These are phyloP conservation scores for Lampris megalopsis DNA, from an alignment of 2,113 vertebrate genomes.

Conservation along the genomic window DNA sequence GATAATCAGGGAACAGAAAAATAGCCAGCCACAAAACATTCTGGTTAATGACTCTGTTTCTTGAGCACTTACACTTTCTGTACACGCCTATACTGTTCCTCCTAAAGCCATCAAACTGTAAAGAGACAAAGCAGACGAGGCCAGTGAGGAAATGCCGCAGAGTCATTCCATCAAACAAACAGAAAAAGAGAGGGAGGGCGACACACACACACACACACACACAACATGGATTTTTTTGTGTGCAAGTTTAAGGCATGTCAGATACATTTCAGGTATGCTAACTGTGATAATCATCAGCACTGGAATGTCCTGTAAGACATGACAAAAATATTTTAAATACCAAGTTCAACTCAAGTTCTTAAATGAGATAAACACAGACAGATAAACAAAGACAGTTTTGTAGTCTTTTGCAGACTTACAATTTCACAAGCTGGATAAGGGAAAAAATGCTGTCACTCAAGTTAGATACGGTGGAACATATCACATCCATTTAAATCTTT, in stretches of 20 bases:
- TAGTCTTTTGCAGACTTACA: too few species aligned
- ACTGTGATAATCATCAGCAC: conserved; percentile 10
- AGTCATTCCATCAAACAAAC: background rate
- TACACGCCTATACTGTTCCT: conserved; percentile 81
- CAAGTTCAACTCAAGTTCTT: background rate
- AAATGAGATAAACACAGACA: conserved; percentile 3
- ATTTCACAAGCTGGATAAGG: too few species aligned
- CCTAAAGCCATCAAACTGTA: conserved; percentile 70
- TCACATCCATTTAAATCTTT: too few species aligned
- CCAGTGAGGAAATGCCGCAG: background rate
- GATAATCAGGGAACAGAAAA: conserved; percentile 13
- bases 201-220: background rate
- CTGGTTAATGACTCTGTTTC: background rate
- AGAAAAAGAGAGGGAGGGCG: background rate
- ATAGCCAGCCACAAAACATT: conserved; percentile 10
- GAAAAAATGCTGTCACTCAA: too few species aligned
- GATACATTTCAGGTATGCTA: background rate
- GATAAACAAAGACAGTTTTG: background rate
- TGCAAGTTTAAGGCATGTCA: background rate
- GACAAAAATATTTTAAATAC: conserved; percentile 38
- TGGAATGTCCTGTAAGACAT: conserved; percentile 18
- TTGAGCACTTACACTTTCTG: conserved; percentile 77
- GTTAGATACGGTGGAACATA: too few species aligned
- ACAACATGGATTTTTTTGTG: background rate
- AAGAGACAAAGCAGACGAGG: conserved; percentile 11